Percentiles rank a stretch among this genome's conserved stretches.
Evolutionary conservation across 1,140 invertebrate species (phyloP).

Genomic region (Listronotus bonariensis): DNA sequence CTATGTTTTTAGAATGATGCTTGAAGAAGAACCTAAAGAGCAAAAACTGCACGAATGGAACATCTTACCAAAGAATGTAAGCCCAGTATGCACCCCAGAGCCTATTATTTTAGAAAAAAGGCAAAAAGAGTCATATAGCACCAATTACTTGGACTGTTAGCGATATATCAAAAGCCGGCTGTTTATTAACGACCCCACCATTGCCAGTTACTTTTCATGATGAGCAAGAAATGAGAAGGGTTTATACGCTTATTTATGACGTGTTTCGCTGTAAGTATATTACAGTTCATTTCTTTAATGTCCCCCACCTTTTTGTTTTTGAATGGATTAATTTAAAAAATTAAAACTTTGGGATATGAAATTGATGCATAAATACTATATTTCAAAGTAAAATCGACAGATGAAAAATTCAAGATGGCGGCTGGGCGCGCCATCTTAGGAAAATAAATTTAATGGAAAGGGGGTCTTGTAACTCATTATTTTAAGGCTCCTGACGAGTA

Average conservation of each 20-base stretch:
- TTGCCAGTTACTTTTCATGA: constrained; percentile 62
- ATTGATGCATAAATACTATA: no score
- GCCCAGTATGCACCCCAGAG: constrained; percentile 31
- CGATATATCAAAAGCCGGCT: constrained; percentile 65
- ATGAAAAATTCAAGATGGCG: no score
- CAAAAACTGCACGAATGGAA: constrained; percentile 52
- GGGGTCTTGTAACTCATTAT: no score
- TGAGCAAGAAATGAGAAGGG: constrained; percentile 77
- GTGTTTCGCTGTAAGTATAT: constrained; percentile 76
- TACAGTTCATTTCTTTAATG: no score
- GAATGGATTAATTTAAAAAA: no score
- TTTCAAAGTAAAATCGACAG: no score
- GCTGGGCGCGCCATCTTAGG: no score
- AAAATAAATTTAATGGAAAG: no score
- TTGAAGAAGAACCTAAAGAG: constrained; percentile 29
- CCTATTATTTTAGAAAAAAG: background rate
- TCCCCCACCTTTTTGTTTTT: background rate
- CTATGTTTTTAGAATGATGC: constrained; percentile 25
- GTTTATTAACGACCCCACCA: constrained; percentile 62
- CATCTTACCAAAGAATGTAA: constrained; percentile 44
- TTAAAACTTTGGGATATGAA: no score
- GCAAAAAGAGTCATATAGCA: constrained; percentile 20
- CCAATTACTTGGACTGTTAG: constrained; percentile 58
- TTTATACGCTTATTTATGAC: constrained; percentile 77
- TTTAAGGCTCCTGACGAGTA: no score